These are phyloP conservation scores for Ascidia mentula DNA, from an alignment of 23 tunicate genomes.

Conservation along the genomic window DNA sequence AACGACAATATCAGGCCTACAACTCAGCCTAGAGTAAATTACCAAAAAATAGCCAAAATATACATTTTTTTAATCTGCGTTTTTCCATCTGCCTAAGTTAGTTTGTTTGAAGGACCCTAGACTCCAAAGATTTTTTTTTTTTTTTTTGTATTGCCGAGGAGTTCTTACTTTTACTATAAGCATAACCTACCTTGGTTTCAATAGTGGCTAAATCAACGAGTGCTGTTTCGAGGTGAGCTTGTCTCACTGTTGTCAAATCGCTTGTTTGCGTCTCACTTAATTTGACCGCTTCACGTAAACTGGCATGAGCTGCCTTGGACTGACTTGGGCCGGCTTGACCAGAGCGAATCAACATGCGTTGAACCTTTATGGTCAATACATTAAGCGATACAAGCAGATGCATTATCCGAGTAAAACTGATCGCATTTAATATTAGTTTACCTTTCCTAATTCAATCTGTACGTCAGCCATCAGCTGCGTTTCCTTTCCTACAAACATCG, in stretches of 20 bases:
- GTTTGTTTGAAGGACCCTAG: no score
- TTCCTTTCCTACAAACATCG: slow-evolving; percentile 27
- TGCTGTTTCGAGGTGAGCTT: slow-evolving; percentile 49
- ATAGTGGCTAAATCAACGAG: slow-evolving; percentile 30
- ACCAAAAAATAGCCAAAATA: no score
- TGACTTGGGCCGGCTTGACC: background rate
- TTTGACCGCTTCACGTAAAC: slow-evolving; percentile 22
- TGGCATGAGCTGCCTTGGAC: slow-evolving; percentile 8
- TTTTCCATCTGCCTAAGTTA: no score
- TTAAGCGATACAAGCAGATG: background rate
- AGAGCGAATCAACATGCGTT: slow-evolving; percentile 16
- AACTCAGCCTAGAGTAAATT: no score
- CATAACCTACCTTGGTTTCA: slow-evolving; percentile 40
- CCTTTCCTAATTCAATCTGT: slow-evolving; percentile 65
- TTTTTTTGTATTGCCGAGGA: no score
- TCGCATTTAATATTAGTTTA: background rate
- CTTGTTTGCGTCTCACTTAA: slow-evolving; percentile 8
- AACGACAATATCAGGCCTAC: no score
- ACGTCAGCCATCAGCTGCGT: slow-evolving; percentile 68
- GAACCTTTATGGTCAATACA: slow-evolving; percentile 17
- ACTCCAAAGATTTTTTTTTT: no score
- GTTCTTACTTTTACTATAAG: no score
- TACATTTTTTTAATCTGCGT: no score
- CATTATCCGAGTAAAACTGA: background rate
- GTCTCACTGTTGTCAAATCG: slow-evolving; percentile 30